phyloP scores from a whole-genome alignment of 2,797 vertebrate genomes.

The Enteromius anoplus region DNA sequence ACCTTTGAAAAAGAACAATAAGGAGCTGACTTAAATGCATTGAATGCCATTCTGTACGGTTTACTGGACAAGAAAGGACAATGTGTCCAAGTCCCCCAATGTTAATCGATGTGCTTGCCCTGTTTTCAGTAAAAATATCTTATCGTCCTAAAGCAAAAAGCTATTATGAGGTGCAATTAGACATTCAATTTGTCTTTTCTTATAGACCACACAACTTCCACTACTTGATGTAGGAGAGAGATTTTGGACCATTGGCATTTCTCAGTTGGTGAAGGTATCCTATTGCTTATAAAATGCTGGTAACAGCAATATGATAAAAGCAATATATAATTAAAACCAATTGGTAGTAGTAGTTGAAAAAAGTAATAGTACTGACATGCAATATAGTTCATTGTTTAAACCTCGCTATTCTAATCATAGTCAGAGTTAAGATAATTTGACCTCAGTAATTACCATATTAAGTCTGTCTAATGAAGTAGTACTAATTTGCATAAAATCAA shows the following conservation, averaged over 20 bases:
- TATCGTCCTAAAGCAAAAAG: conserved; percentile 1
- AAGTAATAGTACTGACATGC: not conserved
- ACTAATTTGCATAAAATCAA: not conserved
- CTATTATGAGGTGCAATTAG: not conserved
- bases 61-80: not conserved
- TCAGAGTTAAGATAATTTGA: not conserved
- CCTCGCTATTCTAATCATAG: not conserved
- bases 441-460: not conserved
- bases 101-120: not conserved
- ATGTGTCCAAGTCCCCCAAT: not conserved
- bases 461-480: not conserved
- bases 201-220: not conserved
- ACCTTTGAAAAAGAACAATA: not conserved
- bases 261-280: not conserved
- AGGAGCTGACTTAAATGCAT: not conserved
- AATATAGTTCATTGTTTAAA: not conserved
- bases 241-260: not conserved
- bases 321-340: not conserved
- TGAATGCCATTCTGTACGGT: not conserved
- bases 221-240: not conserved
- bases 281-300: not conserved
- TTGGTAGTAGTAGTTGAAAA: not conserved
- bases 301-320: not conserved
- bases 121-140: not conserved
- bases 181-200: not conserved